Evolutionary conservation across 35 echinoderm and acorn worm genomes (phyloP).

Genomic region (Apostichopus californicus): DNA sequence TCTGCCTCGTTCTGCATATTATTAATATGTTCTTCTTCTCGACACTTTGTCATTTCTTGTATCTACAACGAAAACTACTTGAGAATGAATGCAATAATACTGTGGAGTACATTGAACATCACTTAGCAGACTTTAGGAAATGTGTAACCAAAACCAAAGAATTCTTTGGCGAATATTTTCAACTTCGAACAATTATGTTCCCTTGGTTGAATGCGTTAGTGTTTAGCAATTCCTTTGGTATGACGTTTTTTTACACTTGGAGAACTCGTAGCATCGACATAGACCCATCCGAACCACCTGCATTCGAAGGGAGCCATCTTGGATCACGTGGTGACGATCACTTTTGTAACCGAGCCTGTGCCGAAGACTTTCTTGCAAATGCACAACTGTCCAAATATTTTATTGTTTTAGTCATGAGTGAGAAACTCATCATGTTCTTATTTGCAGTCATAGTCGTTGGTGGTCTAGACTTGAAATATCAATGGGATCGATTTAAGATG

Average conservation of each 20-base stretch:
- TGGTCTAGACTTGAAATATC: constrained; percentile 31
- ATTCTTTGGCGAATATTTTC: background rate
- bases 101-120: background rate
- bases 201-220: background rate
- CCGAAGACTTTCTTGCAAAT: background rate
- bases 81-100: background rate
- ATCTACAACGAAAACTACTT: background rate
- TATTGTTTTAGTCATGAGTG: background rate
- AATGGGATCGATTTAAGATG: constrained; percentile 28
- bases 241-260: background rate
- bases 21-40: background rate
- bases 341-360: background rate
- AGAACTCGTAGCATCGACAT: background rate
- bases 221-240: background rate
- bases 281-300: background rate
- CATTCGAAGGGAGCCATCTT: background rate
- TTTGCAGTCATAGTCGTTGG: background rate
- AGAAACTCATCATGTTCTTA: background rate
- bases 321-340: background rate
- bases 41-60: background rate
- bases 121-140: background rate
- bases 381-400: background rate
- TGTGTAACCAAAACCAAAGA: background rate
- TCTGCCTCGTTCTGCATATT: no score
- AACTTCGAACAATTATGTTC: background rate